phyloP scores from a whole-genome alignment of 2,797 vertebrate species.

The Hephaestus fuliginosus region DNA sequence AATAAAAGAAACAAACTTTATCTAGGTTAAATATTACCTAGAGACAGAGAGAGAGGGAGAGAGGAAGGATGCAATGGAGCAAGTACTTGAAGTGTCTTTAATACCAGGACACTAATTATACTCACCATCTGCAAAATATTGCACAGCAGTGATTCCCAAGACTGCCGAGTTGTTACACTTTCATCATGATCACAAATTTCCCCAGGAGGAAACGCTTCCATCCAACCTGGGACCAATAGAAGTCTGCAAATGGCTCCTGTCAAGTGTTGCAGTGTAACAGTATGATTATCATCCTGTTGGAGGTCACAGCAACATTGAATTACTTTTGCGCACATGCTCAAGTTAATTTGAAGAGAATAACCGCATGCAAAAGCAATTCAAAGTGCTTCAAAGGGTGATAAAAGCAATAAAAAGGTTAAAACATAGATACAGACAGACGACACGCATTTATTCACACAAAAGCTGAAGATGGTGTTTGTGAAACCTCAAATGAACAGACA shows the following conservation, averaged over 20 bases:
- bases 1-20: slow-evolving; percentile 38
- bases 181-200: slow-evolving; percentile 68
- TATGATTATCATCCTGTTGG: slow-evolving; percentile 41
- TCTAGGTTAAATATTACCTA: slow-evolving; percentile 66
- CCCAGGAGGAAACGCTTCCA: slow-evolving; percentile 51
- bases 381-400: background rate
- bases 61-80: slow-evolving; percentile 49
- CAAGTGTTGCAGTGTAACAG: slow-evolving; percentile 33
- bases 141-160: slow-evolving; percentile 64
- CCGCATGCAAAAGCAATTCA: background rate
- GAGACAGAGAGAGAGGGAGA: slow-evolving; percentile 41
- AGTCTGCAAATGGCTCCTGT: slow-evolving; percentile 47
- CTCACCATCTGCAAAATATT: slow-evolving; percentile 76
- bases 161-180: slow-evolving; percentile 65
- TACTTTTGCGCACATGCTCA: slow-evolving; percentile 10
- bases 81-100: slow-evolving; percentile 67
- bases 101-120: slow-evolving; percentile 78
- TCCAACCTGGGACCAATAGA: slow-evolving; percentile 47
- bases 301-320: slow-evolving; percentile 37
- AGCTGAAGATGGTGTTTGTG: slow-evolving; percentile 35
- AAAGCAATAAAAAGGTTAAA: slow-evolving; percentile 3
- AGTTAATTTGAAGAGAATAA: slow-evolving; percentile 32
- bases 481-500: slow-evolving; percentile 37
- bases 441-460: background rate
- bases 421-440: background rate